These are phyloP conservation scores for Myoxocephalus aenaeus DNA, from an alignment of 2,797 vertebrate genomes.

Conservation along the genomic window DNA sequence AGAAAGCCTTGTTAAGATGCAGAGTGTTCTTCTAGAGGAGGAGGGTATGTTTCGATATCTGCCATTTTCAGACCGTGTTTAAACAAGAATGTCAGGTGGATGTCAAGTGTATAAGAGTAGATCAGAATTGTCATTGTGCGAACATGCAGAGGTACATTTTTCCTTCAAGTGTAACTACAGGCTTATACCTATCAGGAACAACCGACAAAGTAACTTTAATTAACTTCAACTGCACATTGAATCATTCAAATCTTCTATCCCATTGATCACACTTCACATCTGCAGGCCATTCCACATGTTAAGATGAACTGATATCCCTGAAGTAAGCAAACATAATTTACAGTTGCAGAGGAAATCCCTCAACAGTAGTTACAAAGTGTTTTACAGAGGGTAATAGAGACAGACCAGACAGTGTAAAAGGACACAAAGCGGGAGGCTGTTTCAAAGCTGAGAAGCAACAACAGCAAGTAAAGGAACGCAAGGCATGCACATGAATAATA, in stretches of 20 bases:
- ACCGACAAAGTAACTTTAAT: too few relatives aligned
- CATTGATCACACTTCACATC: background rate
- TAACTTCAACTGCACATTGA: too few relatives aligned
- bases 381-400: background rate
- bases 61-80: too few relatives aligned
- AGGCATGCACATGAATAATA: background rate
- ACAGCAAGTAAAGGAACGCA: background rate
- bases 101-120: too few relatives aligned
- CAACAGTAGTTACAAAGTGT: background rate
- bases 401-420: background rate
- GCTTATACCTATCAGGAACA: too few relatives aligned
- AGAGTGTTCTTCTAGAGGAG: background rate
- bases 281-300: background rate
- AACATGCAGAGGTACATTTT: background rate
- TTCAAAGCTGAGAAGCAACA: background rate
- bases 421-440: background rate
- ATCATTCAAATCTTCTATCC: too few relatives aligned
- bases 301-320: background rate
- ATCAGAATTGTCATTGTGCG: background rate
- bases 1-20: background rate
- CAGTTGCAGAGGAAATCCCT: background rate
- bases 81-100: too few relatives aligned
- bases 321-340: background rate
- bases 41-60: too few relatives aligned
- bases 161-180: background rate